Conservation (phyloP, 2,797 vertebrate species). For the Tinamus major region DNA sequence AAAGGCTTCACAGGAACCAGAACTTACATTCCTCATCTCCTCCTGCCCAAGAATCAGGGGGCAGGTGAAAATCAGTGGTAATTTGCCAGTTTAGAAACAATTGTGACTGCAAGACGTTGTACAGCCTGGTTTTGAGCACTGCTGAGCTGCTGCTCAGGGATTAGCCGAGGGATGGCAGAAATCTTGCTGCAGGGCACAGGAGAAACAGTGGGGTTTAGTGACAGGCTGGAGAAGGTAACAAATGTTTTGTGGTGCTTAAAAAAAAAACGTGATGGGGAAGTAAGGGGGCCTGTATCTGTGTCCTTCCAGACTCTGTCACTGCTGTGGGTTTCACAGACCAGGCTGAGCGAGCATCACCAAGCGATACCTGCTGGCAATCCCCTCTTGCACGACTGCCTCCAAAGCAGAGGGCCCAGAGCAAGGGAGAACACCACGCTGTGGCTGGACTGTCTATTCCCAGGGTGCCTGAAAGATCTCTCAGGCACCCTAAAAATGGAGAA, state of each 20-base stretch:
- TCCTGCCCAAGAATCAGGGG: background rate
- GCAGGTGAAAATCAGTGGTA: background rate
- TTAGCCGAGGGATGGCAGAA: background rate
- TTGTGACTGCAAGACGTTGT: background rate
- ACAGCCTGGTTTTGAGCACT: background rate
- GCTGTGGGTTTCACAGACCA: background rate
- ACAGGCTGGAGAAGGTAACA: background rate
- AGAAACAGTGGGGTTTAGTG: background rate
- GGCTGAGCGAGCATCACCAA: background rate
- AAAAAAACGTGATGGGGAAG: background rate
- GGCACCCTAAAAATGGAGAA: background rate
- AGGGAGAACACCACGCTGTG: accelerated
- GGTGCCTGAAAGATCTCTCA: background rate
- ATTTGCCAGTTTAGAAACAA: background rate
- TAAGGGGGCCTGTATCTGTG: background rate
- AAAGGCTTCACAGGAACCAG: background rate
- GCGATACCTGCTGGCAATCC: background rate
- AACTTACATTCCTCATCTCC: background rate
- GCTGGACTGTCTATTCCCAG: background rate
- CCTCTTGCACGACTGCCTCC: background rate
- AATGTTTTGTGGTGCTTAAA: background rate
- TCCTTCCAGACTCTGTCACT: background rate
- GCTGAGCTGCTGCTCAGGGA: background rate
- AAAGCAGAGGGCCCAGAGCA: background rate
- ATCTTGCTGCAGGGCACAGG: background rate